Conservation (phyloP, 2,113 vertebrate genomes). For the Ramphastos sulfuratus region DNA sequence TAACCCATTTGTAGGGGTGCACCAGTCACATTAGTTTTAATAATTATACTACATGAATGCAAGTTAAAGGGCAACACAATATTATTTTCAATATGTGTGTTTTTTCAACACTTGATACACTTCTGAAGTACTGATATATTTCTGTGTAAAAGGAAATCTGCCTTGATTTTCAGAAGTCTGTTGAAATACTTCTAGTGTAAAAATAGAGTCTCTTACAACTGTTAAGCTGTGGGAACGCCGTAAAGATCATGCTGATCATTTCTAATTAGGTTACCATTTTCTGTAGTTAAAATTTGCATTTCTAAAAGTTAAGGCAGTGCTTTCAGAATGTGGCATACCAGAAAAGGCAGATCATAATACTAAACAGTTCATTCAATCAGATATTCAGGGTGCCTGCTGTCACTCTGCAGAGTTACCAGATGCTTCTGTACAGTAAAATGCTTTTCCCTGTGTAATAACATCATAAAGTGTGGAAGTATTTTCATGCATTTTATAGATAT, state of each 20-base stretch:
- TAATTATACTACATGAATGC: not conserved
- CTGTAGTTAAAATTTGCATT: not conserved
- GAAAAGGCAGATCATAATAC: not conserved
- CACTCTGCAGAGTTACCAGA: not conserved
- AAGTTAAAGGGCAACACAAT: not conserved
- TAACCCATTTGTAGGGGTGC: not conserved
- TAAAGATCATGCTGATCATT: not conserved
- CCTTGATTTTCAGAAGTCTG: slow-evolving; percentile 7
- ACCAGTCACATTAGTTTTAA: not conserved
- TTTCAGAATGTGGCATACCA: not conserved
- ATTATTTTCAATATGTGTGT: not conserved
- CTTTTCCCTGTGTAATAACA: not conserved
- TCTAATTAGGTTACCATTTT: slow-evolving; percentile 11
- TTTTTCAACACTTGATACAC: not conserved
- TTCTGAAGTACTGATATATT: not conserved
- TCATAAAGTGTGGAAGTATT: not conserved
- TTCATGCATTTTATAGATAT: not conserved
- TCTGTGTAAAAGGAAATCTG: not conserved
- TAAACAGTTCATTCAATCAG: not conserved
- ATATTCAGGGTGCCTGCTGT: not conserved
- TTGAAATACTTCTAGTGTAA: slow-evolving; percentile 10
- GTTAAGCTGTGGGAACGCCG: not conserved
- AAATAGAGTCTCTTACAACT: slow-evolving; percentile 6
- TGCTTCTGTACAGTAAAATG: not conserved
- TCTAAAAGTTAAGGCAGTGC: not conserved